Evolutionary conservation across 2,888 invertebrate genomes (phyloP).

Genomic region (Creontiades dilutus): DNA sequence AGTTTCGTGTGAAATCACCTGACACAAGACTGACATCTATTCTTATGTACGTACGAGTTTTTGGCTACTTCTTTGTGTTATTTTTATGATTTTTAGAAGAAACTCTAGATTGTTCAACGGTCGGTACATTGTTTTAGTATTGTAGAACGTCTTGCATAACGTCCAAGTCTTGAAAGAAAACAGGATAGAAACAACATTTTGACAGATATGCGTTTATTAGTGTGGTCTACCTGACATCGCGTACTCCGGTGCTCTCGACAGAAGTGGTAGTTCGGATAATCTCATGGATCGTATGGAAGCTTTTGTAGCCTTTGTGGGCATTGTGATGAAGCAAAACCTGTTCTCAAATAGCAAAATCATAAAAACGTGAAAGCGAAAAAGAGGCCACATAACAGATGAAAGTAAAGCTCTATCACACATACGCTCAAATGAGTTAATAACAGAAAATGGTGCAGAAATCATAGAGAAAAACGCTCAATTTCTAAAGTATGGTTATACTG

Average conservation of each 20-base stretch:
- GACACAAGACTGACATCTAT: too few relatives aligned
- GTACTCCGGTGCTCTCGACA: constrained; percentile 64
- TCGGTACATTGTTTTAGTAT: too few relatives aligned
- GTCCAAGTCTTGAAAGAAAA: background rate
- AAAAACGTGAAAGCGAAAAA: constrained; percentile 56
- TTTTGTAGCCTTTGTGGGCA: constrained; percentile 70
- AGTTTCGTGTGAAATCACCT: too few relatives aligned
- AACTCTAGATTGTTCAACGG: too few relatives aligned
- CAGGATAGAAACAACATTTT: background rate
- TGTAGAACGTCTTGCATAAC: too few relatives aligned
- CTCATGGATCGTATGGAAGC: constrained; percentile 68
- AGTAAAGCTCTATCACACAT: constrained; percentile 8
- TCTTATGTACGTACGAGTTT: too few relatives aligned
- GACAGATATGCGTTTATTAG: background rate
- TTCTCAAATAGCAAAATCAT: constrained; percentile 57
- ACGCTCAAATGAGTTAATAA: background rate
- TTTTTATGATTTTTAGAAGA: too few relatives aligned
- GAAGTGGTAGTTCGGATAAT: constrained; percentile 63
- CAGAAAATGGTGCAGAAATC: background rate
- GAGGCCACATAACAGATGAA: constrained; percentile 39
- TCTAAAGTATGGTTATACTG: background rate
- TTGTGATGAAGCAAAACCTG: constrained; percentile 72
- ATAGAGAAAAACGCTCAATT: background rate
- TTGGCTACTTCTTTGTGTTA: too few relatives aligned
- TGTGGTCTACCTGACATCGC: constrained; percentile 67